phyloP scores from a whole-genome alignment of 2,797 vertebrate species.

The Microchirus variegatus region DNA sequence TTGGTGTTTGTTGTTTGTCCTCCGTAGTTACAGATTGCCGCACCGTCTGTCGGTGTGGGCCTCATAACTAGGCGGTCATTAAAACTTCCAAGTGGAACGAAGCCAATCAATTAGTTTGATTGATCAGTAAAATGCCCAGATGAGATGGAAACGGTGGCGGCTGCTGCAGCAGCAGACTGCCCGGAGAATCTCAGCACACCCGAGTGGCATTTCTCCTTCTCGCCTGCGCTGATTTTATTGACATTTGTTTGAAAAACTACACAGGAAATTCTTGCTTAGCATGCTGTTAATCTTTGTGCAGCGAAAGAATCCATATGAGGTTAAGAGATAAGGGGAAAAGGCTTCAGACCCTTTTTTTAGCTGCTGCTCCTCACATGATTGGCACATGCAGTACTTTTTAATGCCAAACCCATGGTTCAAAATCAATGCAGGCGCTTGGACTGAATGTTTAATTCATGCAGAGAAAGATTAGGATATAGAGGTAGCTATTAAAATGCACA shows the following conservation, averaged over 20 bases:
- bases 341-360: constrained; percentile 49
- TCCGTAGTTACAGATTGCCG: constrained; percentile 24
- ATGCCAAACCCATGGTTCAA: constrained; percentile 53
- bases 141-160: constrained; percentile 46
- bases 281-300: constrained; percentile 62
- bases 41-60: constrained; percentile 33
- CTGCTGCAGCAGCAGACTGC: constrained; percentile 30
- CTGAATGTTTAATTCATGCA: constrained; percentile 64
- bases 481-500: constrained; percentile 69
- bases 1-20: constrained; percentile 30
- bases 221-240: constrained; percentile 59
- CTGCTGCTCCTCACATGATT: constrained; percentile 53
- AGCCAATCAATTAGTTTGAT: constrained; percentile 71
- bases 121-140: constrained; percentile 66
- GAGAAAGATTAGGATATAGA: constrained; percentile 61
- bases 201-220: constrained; percentile 51
- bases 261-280: constrained; percentile 63
- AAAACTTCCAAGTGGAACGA: constrained; percentile 60
- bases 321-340: constrained; percentile 58
- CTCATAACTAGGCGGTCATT: constrained; percentile 58
- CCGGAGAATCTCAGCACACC: constrained; percentile 54
- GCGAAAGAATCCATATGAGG: constrained; percentile 63
- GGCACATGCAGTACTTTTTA: constrained; percentile 58
- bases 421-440: constrained; percentile 60
- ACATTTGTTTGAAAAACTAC: constrained; percentile 69